Conservation (phyloP, 2,113 vertebrate species). For the Mesitornis unicolor region DNA sequence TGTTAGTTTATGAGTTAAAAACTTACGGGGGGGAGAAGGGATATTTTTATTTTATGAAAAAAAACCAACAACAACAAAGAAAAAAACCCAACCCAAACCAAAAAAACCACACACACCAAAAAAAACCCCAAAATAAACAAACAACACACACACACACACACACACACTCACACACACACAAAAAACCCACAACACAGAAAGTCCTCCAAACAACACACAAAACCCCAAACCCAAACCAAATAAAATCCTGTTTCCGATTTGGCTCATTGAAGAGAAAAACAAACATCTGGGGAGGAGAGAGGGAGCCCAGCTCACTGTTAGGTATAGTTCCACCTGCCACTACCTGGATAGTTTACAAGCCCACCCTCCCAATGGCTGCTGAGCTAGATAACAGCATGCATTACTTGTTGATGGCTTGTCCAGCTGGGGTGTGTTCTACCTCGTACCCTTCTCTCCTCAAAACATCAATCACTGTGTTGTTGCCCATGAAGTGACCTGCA, state of each 20-base stretch:
- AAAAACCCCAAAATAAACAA: not conserved
- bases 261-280: not conserved
- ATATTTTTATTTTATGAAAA: not conserved
- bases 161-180: no score
- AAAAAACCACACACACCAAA: not conserved
- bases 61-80: not conserved
- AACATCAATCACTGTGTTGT: conserved; percentile 89
- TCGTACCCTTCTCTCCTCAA: conserved; percentile 84
- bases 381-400: not conserved
- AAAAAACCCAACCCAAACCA: not conserved
- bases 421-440: conserved; percentile 86
- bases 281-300: not conserved
- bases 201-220: not conserved
- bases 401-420: conserved; percentile 84
- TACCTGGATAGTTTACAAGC: not conserved
- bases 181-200: not conserved
- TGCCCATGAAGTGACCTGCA: conserved; percentile 91
- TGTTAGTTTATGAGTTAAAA: not conserved
- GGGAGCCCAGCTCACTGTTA: not conserved
- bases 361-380: not conserved
- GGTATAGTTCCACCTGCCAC: not conserved
- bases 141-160: no score
- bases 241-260: not conserved
- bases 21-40: accelerated
- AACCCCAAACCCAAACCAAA: not conserved